Percentiles rank a stretch among this genome's conserved stretches.
Evolutionary conservation across 2,113 vertebrate species (phyloP).

Genomic region (Calypte anna): DNA sequence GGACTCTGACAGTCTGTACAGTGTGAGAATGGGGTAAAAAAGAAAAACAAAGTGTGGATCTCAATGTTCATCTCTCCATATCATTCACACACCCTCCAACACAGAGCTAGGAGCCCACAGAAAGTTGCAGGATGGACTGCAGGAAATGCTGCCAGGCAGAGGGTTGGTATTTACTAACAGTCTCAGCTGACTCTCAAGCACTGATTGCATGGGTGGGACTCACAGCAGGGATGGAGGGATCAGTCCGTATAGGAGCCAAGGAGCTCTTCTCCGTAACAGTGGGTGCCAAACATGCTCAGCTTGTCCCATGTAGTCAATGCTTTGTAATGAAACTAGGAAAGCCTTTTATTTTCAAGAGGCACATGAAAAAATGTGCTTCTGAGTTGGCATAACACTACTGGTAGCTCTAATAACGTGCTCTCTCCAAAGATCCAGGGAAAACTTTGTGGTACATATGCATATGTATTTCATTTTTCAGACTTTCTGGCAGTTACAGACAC

Average conservation of each 20-base stretch:
- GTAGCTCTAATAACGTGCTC: background rate
- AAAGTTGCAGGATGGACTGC: background rate
- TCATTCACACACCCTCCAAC: background rate
- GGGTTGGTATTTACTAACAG: background rate
- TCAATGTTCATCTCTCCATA: background rate
- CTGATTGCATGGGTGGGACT: background rate
- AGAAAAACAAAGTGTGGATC: background rate
- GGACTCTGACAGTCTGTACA: background rate
- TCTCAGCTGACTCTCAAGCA: background rate
- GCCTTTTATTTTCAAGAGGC: background rate
- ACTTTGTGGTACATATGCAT: background rate
- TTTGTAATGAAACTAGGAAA: background rate
- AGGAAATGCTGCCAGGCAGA: background rate
- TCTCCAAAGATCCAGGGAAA: background rate
- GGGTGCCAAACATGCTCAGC: background rate
- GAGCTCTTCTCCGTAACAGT: background rate
- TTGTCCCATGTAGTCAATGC: background rate
- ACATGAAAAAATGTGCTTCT: background rate
- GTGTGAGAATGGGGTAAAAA: background rate
- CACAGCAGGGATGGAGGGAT: background rate
- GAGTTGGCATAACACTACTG: background rate
- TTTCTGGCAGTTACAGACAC: background rate
- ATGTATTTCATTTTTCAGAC: background rate
- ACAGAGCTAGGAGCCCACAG: background rate
- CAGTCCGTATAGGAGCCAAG: accelerated